Evolutionary conservation across 2,113 vertebrate genomes (phyloP), one percentile per base, ranked within the genome.

Genomic region (Verasper variegatus): DNA sequence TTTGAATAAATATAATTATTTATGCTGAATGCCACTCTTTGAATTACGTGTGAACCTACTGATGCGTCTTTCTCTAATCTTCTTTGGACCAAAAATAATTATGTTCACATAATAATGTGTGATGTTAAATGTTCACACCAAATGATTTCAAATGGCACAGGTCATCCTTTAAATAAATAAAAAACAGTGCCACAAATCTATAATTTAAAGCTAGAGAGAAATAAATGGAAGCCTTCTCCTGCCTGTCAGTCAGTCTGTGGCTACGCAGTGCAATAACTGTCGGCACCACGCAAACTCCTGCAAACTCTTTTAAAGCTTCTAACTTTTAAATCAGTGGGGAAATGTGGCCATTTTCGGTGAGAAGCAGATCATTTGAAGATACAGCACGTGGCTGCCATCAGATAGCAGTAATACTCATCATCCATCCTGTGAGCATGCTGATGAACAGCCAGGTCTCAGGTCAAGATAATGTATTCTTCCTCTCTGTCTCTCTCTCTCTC

Each of bases 401-500:
- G 57, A 64, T 21, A 59, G 24, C 42, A 59, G 52, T 11, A 68
- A 63, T 24, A 14, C 56, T 27, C 58, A 37, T 69, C 67, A 26
- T 76, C 69, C 66, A 81, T 81, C 67, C 52, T 47, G 24, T 37
- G n/a, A 70, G 65, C 24, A 61, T 49, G 60, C 21, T 57, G 71
- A 45, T 67, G 23, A 62, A 62, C 18, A 49, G 60, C 18, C 45
- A 40, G 23, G 47, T 59, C 75, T 1, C 3, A 2, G 58, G 61
- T 76, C 26, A 54, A 71, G 13, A 27, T 55, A 15, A 59, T 26
- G 42, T 67, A 58, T 51, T 67, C 27, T 23, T 54, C 13, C 24
- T 54, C 35, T 37, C 35, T 37, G 0, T 37, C 35, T 10, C 35
- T 37, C 35, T 37, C 27, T 69, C 45, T n/a, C 9, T 67, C 27